Evolutionary conservation across 2,888 invertebrate genomes (phyloP).

Genomic region (Eristalis tenax): DNA sequence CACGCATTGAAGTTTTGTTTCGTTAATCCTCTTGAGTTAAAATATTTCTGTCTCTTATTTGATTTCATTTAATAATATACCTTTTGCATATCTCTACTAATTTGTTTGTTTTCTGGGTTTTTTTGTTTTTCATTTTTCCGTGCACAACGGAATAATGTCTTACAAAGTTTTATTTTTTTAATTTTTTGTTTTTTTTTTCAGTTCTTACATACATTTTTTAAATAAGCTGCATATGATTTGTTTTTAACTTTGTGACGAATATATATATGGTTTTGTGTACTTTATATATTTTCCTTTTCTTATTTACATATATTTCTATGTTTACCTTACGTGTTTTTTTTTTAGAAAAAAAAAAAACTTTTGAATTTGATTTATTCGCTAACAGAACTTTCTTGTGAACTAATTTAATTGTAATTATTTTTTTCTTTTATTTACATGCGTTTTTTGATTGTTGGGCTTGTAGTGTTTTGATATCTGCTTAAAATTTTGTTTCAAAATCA

Average conservation of each 20-base stretch:
- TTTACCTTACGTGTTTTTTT: background rate
- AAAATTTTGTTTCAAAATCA: background rate
- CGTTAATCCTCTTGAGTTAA: constrained; percentile 19
- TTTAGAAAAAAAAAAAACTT: background rate
- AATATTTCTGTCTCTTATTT: constrained; percentile 12
- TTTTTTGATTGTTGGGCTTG: constrained; percentile 33
- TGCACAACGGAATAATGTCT: constrained; percentile 20
- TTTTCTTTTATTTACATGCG: constrained; percentile 49
- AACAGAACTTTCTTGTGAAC: constrained; percentile 3
- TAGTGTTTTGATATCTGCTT: constrained; percentile 21
- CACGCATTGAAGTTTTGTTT: constrained; percentile 55
- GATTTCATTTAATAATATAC: constrained; percentile 11
- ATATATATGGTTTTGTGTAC: constrained; percentile 2
- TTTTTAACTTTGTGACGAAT: constrained; percentile 32
- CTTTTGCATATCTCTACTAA: constrained; percentile 3
- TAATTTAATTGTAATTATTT: background rate
- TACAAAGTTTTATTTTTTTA: background rate
- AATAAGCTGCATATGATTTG: constrained; percentile 53
- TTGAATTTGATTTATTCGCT: constrained; percentile 5
- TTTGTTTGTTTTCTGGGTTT: background rate
- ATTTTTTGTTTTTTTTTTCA: background rate
- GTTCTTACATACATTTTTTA: constrained; percentile 36
- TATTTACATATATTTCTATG: constrained; percentile 39
- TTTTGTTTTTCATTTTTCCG: background rate
- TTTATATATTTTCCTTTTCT: constrained; percentile 4